Percentiles rank a stretch among this genome's conserved stretches.
These are phyloP conservation scores for Ametastegia equiseti DNA, from an alignment of 2,888 invertebrate genomes.

Conservation along the genomic window DNA sequence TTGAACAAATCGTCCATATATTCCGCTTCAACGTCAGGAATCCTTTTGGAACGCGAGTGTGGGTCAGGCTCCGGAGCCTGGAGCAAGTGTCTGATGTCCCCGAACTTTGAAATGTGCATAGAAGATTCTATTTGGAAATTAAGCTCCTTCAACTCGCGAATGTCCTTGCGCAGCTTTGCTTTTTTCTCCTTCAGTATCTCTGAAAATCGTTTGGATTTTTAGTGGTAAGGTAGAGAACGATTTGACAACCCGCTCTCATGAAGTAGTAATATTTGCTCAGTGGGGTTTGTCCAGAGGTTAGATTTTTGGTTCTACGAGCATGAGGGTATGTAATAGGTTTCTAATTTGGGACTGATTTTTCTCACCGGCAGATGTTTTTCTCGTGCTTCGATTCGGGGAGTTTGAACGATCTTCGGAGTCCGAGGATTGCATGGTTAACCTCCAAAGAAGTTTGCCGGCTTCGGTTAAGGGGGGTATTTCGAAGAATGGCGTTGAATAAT, in stretches of 20 bases:
- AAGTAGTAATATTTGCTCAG: no score
- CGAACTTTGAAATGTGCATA: conserved; percentile 24
- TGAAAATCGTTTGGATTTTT: conserved; percentile 9
- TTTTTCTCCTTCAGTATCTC: background rate
- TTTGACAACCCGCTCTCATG: background rate
- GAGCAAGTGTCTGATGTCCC: conserved; percentile 9
- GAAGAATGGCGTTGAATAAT: background rate
- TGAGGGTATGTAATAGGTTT: background rate
- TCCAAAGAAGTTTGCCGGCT: background rate
- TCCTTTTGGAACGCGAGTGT: background rate
- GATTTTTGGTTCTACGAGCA: background rate
- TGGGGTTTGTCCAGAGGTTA: background rate
- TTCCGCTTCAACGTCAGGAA: background rate
- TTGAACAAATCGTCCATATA: conserved; percentile 53
- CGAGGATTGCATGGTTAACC: background rate
- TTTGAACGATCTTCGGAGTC: background rate
- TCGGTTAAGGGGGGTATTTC: background rate
- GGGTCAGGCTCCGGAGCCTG: background rate
- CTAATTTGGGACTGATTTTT: background rate
- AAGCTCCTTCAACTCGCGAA: conserved; percentile 6
- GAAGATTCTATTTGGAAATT: conserved; percentile 22
- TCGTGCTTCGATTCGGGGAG: background rate
- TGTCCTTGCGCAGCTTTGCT: background rate
- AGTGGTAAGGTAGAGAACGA: background rate
- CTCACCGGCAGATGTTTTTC: background rate